Percentiles rank a stretch among this genome's conserved stretches.
These are phyloP conservation scores for Melanerpes formicivorus DNA, from an alignment of 2,113 vertebrate genomes.

Conservation along the genomic window DNA sequence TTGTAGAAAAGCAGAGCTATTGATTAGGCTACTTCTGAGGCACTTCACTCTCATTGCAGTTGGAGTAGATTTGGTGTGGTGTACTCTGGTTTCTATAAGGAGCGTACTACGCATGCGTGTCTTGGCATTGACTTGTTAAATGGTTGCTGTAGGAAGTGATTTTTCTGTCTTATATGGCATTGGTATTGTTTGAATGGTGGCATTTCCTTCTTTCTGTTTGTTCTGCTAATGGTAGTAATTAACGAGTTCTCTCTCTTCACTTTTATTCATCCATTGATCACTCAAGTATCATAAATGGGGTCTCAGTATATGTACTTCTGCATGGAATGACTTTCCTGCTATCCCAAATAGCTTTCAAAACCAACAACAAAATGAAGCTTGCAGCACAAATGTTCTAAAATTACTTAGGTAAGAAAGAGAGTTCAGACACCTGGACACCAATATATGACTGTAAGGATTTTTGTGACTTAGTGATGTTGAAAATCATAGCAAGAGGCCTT, in stretches of 20 bases:
- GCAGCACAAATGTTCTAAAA: background rate
- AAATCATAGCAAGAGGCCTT: background rate
- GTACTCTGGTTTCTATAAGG: background rate
- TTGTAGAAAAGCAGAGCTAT: slow-evolving; percentile 18
- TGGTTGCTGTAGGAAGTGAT: background rate
- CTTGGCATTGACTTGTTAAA: background rate
- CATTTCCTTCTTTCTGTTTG: background rate
- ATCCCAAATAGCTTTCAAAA: background rate
- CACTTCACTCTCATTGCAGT: slow-evolving; percentile 7
- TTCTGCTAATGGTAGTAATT: background rate
- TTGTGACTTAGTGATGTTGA: background rate
- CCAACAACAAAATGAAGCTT: background rate
- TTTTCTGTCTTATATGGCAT: background rate
- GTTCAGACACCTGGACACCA: background rate
- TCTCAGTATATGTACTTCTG: background rate
- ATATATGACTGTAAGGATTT: background rate
- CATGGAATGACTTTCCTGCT: background rate
- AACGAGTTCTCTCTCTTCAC: background rate
- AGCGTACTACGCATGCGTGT: background rate
- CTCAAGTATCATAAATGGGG: rapidly evolving
- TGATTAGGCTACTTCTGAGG: slow-evolving; percentile 29
- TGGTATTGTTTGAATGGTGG: background rate
- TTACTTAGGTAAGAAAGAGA: background rate
- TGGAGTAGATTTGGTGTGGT: background rate
- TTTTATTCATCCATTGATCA: background rate